Conservation (phyloP, 2,888 invertebrate genomes). For the Galerucella pusilla region DNA sequence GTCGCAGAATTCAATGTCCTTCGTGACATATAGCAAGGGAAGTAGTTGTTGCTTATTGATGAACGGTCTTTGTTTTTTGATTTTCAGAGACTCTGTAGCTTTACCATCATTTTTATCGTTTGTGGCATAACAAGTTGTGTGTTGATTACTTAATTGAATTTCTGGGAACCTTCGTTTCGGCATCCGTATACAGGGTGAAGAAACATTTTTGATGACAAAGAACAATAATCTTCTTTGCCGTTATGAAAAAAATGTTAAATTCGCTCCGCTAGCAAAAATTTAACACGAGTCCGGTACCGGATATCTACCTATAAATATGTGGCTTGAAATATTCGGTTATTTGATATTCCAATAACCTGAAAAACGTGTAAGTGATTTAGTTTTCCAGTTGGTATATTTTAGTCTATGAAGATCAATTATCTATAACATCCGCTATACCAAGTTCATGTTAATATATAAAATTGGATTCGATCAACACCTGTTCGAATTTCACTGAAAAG, state of each 20-base stretch:
- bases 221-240: background rate
- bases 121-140: constrained; percentile 12
- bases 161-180: background rate
- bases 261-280: background rate
- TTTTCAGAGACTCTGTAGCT: too few relatives aligned
- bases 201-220: background rate
- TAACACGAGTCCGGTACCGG: background rate
- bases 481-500: constrained; percentile 7
- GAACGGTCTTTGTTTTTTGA: too few relatives aligned
- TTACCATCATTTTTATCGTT: background rate
- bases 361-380: background rate
- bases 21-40: background rate
- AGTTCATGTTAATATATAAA: constrained; percentile 5
- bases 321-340: background rate
- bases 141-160: constrained; percentile 14
- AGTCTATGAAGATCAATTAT: background rate
- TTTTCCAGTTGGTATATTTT: background rate
- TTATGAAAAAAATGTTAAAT: background rate
- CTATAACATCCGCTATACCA: constrained; percentile 1
- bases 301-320: background rate
- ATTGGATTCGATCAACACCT: background rate
- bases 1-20: too few relatives aligned
- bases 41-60: too few relatives aligned
- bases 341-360: constrained; percentile 1
- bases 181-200: background rate